These are phyloP conservation scores for Steatocranus sp. DNA, from an alignment of 2,797 vertebrate genomes.

Conservation along the genomic window DNA sequence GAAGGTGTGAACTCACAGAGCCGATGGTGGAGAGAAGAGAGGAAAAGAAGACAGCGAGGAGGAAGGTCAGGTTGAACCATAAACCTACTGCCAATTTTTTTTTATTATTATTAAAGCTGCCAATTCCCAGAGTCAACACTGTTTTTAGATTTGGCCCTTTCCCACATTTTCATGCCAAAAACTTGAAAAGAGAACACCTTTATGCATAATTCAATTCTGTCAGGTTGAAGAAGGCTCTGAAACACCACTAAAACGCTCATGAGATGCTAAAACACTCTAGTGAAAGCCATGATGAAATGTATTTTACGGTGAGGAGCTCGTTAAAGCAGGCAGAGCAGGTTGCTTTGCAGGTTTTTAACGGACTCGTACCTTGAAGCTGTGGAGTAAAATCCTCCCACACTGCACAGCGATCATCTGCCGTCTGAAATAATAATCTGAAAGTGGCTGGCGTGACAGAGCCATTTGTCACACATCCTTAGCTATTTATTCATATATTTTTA, in stretches of 20 bases:
- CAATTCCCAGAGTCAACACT: neutral
- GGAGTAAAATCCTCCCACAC: slow-evolving; percentile 36
- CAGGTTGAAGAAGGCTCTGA: neutral
- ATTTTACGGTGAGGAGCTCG: neutral
- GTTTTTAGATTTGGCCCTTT: neutral
- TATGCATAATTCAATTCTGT: neutral
- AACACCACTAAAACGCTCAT: neutral
- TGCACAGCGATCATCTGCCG: neutral
- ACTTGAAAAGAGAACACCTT: neutral
- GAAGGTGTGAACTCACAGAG: neutral
- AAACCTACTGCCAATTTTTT: neutral
- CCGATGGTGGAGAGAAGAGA: neutral
- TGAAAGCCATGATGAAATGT: neutral
- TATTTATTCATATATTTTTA: neutral
- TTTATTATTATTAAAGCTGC: neutral
- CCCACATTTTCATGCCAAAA: neutral
- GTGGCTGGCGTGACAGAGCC: slow-evolving; percentile 1
- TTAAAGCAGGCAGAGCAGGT: neutral
- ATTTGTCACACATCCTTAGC: slow-evolving; percentile 3
- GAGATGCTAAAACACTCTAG: neutral
- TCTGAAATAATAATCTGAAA: slow-evolving; percentile 1
- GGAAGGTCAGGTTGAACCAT: neutral
- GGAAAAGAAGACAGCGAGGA: neutral
- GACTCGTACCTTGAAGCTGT: neutral
- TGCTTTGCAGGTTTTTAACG: neutral